Percentiles rank a stretch among this genome's conserved stretches.
These are phyloP conservation scores for Notothenia rossii DNA, from an alignment of 2,113 vertebrate genomes.

Conservation along the genomic window DNA sequence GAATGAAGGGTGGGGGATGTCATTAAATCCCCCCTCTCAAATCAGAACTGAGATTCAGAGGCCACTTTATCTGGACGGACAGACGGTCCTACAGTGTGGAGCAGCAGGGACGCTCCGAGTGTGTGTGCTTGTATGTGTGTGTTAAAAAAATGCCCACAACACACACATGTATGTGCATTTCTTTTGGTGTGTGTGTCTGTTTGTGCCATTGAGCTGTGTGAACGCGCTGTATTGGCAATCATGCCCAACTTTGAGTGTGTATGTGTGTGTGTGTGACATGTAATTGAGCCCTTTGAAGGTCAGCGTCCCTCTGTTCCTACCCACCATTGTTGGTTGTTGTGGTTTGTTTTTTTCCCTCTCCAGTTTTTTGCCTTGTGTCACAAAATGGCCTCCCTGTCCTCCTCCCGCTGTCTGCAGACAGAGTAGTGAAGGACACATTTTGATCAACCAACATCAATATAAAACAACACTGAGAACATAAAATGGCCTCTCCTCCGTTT, in stretches of 20 bases:
- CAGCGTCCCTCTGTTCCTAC: slow-evolving; percentile 62
- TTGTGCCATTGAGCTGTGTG: slow-evolving; percentile 25
- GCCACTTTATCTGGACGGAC: slow-evolving; percentile 77
- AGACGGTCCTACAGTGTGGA: slow-evolving; percentile 66
- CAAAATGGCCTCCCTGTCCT: slow-evolving; percentile 72
- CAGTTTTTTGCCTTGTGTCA: slow-evolving; percentile 51
- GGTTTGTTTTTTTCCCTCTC: slow-evolving; percentile 20
- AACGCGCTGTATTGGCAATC: slow-evolving; percentile 52
- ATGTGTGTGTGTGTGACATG: slow-evolving; percentile 40
- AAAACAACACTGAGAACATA: slow-evolving; percentile 37
- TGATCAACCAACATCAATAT: slow-evolving; percentile 51
- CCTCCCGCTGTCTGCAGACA: slow-evolving; percentile 45
- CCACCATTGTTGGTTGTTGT: slow-evolving; percentile 65
- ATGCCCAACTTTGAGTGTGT: slow-evolving; percentile 57
- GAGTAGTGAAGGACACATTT: slow-evolving; percentile 60
- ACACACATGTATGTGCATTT: slow-evolving; percentile 6
- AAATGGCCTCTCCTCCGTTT: slow-evolving; percentile 55
- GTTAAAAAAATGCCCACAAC: slow-evolving; percentile 28
- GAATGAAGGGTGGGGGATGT: slow-evolving; percentile 35
- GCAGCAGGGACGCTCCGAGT: slow-evolving; percentile 55
- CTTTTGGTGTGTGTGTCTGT: slow-evolving; percentile 14
- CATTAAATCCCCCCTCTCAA: slow-evolving; percentile 72
- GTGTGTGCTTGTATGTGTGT: slow-evolving; percentile 37
- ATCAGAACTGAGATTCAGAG: slow-evolving; percentile 75
- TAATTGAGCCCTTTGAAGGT: slow-evolving; percentile 78